Conservation (phyloP, 2,888 invertebrate species). For the Chironomus tentans region DNA sequence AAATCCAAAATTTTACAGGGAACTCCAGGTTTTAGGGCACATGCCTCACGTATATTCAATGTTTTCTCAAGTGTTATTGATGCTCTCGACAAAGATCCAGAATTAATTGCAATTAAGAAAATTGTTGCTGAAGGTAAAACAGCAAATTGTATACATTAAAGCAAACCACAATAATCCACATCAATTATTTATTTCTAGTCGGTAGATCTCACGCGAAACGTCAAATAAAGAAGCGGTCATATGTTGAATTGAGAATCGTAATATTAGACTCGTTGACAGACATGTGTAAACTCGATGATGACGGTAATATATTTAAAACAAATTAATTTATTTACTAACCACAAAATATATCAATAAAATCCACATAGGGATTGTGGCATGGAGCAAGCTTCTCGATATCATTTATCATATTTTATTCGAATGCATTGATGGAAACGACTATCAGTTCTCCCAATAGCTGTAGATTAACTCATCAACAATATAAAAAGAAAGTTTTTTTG, state of each 20-base stretch:
- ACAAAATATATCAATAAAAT: not conserved
- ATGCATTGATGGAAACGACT: not conserved
- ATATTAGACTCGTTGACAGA: constrained; percentile 37
- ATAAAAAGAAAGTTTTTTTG: no score
- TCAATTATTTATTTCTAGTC: constrained; percentile 28
- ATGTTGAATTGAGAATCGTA: constrained; percentile 36
- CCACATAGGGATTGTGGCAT: constrained; percentile 3
- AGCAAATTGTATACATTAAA: not conserved
- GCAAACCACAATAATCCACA: no score
- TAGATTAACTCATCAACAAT: not conserved
- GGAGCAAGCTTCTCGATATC: constrained; percentile 11
- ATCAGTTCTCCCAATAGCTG: not conserved
- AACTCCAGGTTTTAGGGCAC: constrained; percentile 38
- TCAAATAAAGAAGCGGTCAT: constrained; percentile 36
- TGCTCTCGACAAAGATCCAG: constrained; percentile 35
- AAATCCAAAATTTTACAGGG: constrained; percentile 30
- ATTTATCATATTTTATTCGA: constrained; percentile 16
- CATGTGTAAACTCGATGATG: constrained; percentile 38
- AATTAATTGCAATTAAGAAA: not conserved
- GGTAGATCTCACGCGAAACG: constrained; percentile 36
- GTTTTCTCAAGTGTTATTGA: constrained; percentile 38
- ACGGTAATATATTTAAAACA: constrained; percentile 8
- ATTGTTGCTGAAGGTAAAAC: constrained; percentile 5
- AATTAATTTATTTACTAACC: not conserved
- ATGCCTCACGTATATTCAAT: constrained; percentile 37